Percentiles rank a stretch among this genome's conserved stretches.
phyloP scores from a whole-genome alignment of 2,797 vertebrate genomes.

The Scarus forsteni region DNA sequence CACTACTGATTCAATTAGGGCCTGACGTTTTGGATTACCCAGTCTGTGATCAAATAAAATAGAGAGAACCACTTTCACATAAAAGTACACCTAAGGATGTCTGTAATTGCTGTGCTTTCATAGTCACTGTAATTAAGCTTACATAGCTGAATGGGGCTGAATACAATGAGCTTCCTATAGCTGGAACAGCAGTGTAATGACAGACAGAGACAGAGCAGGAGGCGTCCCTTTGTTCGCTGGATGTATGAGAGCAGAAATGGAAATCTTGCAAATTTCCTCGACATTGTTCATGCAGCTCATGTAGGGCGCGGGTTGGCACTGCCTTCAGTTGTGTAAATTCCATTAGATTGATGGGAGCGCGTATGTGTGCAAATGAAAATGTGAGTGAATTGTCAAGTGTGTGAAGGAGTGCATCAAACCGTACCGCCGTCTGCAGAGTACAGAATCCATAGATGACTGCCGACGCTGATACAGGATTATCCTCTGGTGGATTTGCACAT shows the following conservation, averaged over 20 bases:
- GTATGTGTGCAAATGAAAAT: constrained; percentile 22
- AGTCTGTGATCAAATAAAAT: constrained; percentile 61
- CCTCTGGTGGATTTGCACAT: constrained; percentile 66
- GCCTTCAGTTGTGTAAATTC: constrained; percentile 35
- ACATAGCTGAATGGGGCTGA: constrained; percentile 30
- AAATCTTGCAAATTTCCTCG: constrained; percentile 49
- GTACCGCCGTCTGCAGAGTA: constrained; percentile 19
- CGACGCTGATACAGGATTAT: constrained; percentile 65
- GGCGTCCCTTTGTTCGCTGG: constrained; percentile 3
- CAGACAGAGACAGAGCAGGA: background rate
- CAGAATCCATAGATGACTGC: constrained; percentile 54
- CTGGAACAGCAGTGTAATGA: constrained; percentile 5
- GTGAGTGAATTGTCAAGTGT: constrained; percentile 27
- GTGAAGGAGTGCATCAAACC: constrained; percentile 44
- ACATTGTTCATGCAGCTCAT: constrained; percentile 36
- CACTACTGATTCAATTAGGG: constrained; percentile 60
- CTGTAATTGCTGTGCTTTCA: constrained; percentile 43
- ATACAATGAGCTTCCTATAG: constrained; percentile 31
- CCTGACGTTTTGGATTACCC: constrained; percentile 52
- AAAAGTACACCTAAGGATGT: constrained; percentile 23
- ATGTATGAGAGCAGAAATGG: constrained; percentile 25
- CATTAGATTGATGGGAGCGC: constrained; percentile 19
- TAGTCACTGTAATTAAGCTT: constrained; percentile 51
- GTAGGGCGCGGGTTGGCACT: background rate
- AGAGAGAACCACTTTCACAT: constrained; percentile 46